phyloP scores from a whole-genome alignment of 2,113 vertebrate genomes.

The Myxocyprinus asiaticus region DNA sequence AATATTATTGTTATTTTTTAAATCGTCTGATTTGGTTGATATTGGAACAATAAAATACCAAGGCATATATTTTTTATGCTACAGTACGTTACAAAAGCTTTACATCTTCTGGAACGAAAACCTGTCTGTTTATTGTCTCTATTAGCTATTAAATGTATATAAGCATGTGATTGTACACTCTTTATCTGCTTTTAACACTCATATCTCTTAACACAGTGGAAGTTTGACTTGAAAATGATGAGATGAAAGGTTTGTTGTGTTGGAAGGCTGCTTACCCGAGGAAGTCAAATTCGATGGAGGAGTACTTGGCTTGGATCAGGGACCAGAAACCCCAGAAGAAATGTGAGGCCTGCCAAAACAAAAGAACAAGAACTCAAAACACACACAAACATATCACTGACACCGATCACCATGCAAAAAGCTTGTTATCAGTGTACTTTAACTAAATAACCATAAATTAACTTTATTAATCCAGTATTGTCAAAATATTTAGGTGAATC shows the following conservation, averaged over 20 bases:
- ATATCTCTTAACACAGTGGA: neutral
- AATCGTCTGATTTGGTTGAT: no score
- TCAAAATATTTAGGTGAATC: neutral
- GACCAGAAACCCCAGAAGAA: slow-evolving; percentile 98
- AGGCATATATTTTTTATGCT: no score
- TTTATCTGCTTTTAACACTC: neutral
- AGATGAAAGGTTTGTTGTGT: neutral
- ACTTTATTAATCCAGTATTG: neutral
- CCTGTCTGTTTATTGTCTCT: neutral
- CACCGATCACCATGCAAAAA: neutral
- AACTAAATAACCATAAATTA: neutral
- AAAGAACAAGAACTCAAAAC: slow-evolving; percentile 1
- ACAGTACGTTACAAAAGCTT: no score
- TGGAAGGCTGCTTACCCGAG: slow-evolving; percentile 77
- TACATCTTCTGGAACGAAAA: neutral
- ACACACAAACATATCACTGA: neutral
- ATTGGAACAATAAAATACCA: neutral
- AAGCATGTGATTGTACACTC: no score
- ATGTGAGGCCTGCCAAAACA: slow-evolving; percentile 85
- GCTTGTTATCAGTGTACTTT: no score
- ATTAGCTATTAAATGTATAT: neutral
- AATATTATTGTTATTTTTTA: no score
- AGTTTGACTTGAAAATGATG: neutral
- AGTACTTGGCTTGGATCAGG: slow-evolving; percentile 94
- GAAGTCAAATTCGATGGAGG: slow-evolving; percentile 94